A percentile compares a stretch with the other conserved stretches of the same genome.
phyloP scores from a whole-genome alignment of 1,140 invertebrate genomes.

The Anadara kagoshimensis region DNA sequence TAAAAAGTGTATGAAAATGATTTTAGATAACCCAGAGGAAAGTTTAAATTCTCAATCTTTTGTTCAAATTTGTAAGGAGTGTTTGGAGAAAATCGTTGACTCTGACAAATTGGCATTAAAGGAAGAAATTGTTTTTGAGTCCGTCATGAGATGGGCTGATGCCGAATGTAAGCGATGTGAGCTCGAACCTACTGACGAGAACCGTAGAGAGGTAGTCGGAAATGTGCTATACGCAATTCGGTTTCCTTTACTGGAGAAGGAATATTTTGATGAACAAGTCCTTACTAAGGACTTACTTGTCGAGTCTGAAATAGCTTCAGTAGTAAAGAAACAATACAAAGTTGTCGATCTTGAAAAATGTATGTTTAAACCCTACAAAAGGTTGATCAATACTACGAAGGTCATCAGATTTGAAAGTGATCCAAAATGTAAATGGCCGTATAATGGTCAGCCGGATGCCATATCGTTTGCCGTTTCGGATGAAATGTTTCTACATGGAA shows the following conservation, averaged over 20 bases:
- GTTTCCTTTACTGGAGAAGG: conserved; percentile 35
- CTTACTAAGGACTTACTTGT: background rate
- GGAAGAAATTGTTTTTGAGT: conserved; percentile 35
- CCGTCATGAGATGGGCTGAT: conserved; percentile 28
- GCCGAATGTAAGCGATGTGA: conserved; percentile 14
- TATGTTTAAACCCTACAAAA: too few species aligned
- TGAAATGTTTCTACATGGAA: conserved; percentile 22
- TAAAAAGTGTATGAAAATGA: conserved; percentile 24
- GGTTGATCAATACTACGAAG: background rate
- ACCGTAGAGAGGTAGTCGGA: conserved; percentile 10
- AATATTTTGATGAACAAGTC: conserved; percentile 18
- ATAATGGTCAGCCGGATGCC: conserved; percentile 21
- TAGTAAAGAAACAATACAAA: background rate
- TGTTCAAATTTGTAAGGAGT: conserved; percentile 30
- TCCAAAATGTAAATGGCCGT: conserved; percentile 23
- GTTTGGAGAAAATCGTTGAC: conserved; percentile 30
- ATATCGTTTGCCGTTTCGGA: conserved; percentile 18
- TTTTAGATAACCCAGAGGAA: conserved; percentile 18
- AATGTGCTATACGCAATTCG: conserved; percentile 28
- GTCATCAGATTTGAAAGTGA: conserved; percentile 9
- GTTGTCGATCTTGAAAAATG: too few species aligned
- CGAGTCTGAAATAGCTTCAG: background rate
- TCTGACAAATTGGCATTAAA: conserved; percentile 23
- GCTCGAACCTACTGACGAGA: conserved; percentile 14
- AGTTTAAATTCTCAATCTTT: conserved; percentile 23